phyloP scores from a whole-genome alignment of 2,113 vertebrate species.

The Origma solitaria region DNA sequence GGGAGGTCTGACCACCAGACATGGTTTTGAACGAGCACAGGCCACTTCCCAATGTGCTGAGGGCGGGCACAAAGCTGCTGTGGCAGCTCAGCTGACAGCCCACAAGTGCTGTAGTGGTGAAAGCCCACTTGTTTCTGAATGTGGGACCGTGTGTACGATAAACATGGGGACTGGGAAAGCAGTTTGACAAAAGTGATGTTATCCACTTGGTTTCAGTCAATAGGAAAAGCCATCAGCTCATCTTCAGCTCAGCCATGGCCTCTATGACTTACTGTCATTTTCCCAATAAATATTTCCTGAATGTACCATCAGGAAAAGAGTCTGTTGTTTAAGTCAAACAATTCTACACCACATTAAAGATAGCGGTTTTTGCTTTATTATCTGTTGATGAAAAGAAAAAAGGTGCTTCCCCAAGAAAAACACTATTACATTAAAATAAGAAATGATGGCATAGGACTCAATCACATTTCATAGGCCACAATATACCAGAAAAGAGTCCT shows the following conservation, averaged over 20 bases:
- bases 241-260: not conserved
- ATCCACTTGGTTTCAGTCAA: not conserved
- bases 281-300: not conserved
- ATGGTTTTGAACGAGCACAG: not conserved
- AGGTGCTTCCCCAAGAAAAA: not conserved
- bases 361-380: not conserved
- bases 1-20: not conserved
- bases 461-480: not conserved
- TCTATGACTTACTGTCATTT: not conserved
- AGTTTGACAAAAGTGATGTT: not conserved
- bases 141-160: not conserved
- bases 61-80: not conserved
- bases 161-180: not conserved
- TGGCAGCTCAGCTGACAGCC: not conserved
- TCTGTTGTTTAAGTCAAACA: not conserved
- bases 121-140: not conserved
- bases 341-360: conserved; percentile 1
- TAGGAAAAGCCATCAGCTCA: not conserved
- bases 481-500: not conserved
- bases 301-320: not conserved
- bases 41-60: not conserved
- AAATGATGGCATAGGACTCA: not conserved
- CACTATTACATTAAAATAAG: not conserved
- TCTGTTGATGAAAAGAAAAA: conserved; percentile 13
- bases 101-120: not conserved